Base-by-base conservation (phyloP, 2,113 vertebrate genomes). In the Girardinichthys multiradiatus region DNA sequence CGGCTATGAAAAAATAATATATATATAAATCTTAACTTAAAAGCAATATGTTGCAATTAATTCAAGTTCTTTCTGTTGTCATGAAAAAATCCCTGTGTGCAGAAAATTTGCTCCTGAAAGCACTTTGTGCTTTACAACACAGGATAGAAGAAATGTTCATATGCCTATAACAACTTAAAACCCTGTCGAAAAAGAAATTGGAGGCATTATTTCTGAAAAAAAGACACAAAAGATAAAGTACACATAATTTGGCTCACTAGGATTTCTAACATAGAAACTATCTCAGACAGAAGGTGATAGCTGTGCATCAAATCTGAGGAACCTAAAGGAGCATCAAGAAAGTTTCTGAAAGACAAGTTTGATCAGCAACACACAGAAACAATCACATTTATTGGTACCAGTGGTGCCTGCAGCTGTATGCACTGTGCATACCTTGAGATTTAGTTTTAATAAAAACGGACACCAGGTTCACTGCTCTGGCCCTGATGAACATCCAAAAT, bases 11-110 rank as follows among this genome's bases (percentile, higher is more conserved):
- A 67, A 60, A 77, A 24, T 54, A 54, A 51, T 51, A 51, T 51
- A 35, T 35, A 51, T 51, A 51, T 51, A 51, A 24, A 51, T 51
- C 27, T 45, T 79, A 24, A 64, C 64, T 78, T 79, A 77, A 88
- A 87, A 86, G 61, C 58, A 88, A 82, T 83, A 84, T 81, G 76
- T 74, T 76, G 37, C 57, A 76, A 76, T 91, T 79, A 76, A 79
- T 70, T 83, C 28, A 85, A 82, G 77, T 60, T 27, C 28, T 35
- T 57, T 84, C 71, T 64, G 31, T 59, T 82, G 61, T 51, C 76
- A 57, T 45, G 35, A 68, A 62, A 13, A 13, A 48, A 61, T 54
- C 45, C 4, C 21, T 64, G 33, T 5, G 29, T 45, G 42, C 51
- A 31, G 35, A 35, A 68, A 82, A 82, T 79, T 60, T 81, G 67